Percentiles rank a stretch among this genome's conserved stretches.
Conservation (phyloP, 1,140 invertebrate genomes). For the Drosophila arawakana region DNA sequence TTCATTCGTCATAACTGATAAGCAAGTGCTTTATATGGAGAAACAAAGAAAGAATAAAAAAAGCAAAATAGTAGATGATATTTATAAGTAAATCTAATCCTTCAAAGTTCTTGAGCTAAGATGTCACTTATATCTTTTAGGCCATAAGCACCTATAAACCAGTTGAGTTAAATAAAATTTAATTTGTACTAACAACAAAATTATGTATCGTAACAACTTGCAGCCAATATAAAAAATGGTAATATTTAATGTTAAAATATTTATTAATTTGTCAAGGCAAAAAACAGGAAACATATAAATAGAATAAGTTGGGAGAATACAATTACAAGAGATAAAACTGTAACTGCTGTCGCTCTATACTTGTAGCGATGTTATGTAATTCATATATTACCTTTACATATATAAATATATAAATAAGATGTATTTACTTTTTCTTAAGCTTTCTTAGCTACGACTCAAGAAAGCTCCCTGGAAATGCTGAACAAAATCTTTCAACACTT, state of each 20-base stretch:
- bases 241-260: constrained; percentile 40
- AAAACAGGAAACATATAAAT: constrained; percentile 39
- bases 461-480: constrained; percentile 53
- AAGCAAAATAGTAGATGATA: background rate
- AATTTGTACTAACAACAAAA: constrained; percentile 41
- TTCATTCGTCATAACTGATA: constrained; percentile 60
- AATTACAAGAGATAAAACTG: constrained; percentile 22
- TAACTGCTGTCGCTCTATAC: constrained; percentile 73
- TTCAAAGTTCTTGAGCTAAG: constrained; percentile 61
- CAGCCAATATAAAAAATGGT: constrained; percentile 57
- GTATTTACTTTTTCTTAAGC: constrained; percentile 68
- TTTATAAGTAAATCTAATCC: constrained; percentile 26
- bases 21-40: constrained; percentile 78
- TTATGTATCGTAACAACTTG: constrained; percentile 44
- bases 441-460: constrained; percentile 45
- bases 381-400: constrained; percentile 62
- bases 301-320: constrained; percentile 8
- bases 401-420: constrained; percentile 62
- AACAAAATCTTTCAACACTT: constrained; percentile 54
- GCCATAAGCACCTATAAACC: constrained; percentile 65
- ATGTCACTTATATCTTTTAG: constrained; percentile 76
- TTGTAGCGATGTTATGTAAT: constrained; percentile 74
- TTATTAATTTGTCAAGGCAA: constrained; percentile 51
- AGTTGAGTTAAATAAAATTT: constrained; percentile 69
- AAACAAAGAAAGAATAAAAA: constrained; percentile 22